A percentile compares a stretch with the other conserved stretches of the same genome.
These are phyloP conservation scores for Lipotes vexillifer DNA, from an alignment of 2,113 vertebrate species.

Conservation along the genomic window DNA sequence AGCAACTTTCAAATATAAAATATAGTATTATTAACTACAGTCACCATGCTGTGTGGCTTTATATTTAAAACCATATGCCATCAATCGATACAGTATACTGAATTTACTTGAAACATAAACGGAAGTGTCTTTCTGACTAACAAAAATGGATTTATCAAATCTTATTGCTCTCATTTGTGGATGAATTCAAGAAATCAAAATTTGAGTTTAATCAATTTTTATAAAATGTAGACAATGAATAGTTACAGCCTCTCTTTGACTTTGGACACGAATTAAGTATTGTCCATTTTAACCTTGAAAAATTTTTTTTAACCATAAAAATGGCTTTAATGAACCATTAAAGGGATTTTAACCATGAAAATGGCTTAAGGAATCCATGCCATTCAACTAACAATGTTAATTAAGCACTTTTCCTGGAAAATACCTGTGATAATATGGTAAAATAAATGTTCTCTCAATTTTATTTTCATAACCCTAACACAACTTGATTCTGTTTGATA, in stretches of 20 bases:
- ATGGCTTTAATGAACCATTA: background rate
- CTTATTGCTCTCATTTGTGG: background rate
- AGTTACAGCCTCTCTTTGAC: background rate
- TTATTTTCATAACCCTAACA: background rate
- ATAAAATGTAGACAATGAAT: background rate
- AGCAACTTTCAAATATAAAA: background rate
- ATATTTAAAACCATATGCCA: background rate
- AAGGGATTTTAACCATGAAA: background rate
- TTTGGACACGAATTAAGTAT: background rate
- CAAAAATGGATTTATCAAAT: background rate
- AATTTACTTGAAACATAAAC: slow-evolving; percentile 10
- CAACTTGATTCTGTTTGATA: background rate
- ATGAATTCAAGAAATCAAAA: background rate
- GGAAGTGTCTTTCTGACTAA: background rate
- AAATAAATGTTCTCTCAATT: background rate
- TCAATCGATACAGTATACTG: background rate
- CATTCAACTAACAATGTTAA: background rate
- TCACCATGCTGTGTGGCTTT: background rate
- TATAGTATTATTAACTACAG: background rate
- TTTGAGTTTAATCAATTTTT: background rate
- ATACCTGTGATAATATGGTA: background rate
- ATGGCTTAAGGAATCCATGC: background rate
- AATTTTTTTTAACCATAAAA: background rate
- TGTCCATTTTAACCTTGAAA: background rate
- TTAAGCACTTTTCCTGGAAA: background rate